phyloP scores from a whole-genome alignment of 2,888 invertebrate genomes.

The Mythimna ferrago region DNA sequence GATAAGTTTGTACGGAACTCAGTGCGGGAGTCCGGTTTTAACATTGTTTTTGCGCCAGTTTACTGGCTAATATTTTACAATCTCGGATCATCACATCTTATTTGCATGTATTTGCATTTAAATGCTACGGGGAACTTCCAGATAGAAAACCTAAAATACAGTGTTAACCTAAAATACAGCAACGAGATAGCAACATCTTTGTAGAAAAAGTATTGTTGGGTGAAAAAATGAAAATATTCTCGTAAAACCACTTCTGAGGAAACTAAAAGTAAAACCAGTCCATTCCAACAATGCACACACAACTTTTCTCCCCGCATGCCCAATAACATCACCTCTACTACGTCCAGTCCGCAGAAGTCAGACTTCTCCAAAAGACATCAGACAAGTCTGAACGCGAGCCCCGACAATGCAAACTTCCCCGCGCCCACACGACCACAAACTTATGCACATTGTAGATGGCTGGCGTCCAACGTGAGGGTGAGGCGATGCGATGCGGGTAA shows the following conservation, averaged over 20 bases:
- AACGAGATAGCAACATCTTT: too few species aligned
- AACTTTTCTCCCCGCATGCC: constrained; percentile 4
- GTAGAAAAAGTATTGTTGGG: neutral
- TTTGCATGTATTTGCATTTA: too few species aligned
- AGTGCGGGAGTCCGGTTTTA: neutral
- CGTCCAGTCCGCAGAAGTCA: constrained; percentile 11
- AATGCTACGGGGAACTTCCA: too few species aligned
- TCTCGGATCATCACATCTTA: too few species aligned
- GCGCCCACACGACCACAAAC: constrained; percentile 29
- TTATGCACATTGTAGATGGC: constrained; percentile 18
- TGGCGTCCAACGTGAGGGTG: neutral
- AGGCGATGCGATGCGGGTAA: constrained; percentile 1
- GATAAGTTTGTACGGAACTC: too few species aligned
- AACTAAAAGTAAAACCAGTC: neutral
- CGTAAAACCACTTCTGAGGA: neutral
- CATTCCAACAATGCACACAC: constrained; percentile 1
- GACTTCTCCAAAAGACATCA: constrained; percentile 34
- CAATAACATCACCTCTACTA: constrained; percentile 4
- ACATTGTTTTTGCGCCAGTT: neutral
- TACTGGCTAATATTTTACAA: too few species aligned
- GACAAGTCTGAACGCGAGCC: constrained; percentile 28
- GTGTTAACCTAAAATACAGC: too few species aligned
- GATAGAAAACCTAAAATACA: too few species aligned
- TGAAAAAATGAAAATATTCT: neutral
- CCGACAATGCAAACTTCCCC: constrained; percentile 41